Evolutionary conservation across 2,797 vertebrate species (phyloP).

Genomic region (Eremophila alpestris): DNA sequence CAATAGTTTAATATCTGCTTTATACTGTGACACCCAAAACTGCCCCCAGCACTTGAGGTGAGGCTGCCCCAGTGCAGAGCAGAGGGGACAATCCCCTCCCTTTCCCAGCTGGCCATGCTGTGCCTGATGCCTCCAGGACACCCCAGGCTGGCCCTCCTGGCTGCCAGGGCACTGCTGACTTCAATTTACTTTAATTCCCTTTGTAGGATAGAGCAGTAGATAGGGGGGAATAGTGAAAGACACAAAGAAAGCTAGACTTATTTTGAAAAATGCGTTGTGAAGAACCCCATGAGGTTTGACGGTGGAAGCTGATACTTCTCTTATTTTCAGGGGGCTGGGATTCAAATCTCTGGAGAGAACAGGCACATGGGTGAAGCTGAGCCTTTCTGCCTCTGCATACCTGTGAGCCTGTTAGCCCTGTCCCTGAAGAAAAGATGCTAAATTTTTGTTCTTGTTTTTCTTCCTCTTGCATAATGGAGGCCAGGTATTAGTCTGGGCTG

Average conservation of each 20-base stretch:
- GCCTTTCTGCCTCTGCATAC: background rate
- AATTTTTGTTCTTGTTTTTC: background rate
- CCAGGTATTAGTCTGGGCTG: background rate
- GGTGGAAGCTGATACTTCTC: background rate
- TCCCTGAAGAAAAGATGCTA: background rate
- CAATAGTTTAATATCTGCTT: background rate
- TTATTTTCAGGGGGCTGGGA: background rate
- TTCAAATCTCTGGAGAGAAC: background rate
- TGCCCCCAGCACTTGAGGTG: background rate
- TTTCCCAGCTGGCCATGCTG: accelerated
- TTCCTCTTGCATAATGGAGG: background rate
- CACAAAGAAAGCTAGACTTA: background rate
- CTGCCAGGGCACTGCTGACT: background rate
- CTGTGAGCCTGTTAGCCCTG: background rate
- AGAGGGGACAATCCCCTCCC: background rate
- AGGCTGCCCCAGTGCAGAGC: accelerated
- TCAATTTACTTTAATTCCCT: background rate
- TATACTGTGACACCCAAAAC: accelerated
- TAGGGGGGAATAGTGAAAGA: background rate
- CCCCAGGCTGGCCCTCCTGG: background rate
- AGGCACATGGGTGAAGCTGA: background rate
- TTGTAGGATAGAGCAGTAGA: background rate
- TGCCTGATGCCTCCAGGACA: background rate
- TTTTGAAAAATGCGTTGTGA: background rate
- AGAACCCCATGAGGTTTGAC: background rate